Evolutionary conservation across 2,797 vertebrate species (phyloP).

Genomic region (Anguilla marmorata): DNA sequence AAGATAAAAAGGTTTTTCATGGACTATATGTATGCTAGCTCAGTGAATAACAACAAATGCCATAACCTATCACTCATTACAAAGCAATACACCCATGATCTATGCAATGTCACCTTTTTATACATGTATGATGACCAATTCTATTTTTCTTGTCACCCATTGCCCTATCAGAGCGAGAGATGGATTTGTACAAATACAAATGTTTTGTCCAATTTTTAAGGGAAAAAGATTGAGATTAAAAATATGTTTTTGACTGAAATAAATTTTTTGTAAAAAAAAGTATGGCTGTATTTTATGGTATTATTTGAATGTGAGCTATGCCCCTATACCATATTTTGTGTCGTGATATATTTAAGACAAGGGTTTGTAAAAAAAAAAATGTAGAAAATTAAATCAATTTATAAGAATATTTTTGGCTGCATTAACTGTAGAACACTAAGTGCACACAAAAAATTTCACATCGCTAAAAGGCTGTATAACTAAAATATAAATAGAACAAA

Average conservation of each 20-base stretch:
- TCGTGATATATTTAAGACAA: neutral
- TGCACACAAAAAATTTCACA: neutral
- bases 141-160: slow-evolving; percentile 20
- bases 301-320: neutral
- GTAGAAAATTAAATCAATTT: neutral
- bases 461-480: neutral
- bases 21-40: neutral
- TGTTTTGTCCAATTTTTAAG: slow-evolving; percentile 32
- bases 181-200: slow-evolving; percentile 20
- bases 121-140: neutral
- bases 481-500: neutral
- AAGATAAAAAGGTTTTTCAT: neutral
- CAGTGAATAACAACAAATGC: neutral
- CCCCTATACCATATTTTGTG: neutral
- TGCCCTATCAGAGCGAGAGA: neutral
- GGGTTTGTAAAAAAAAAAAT: neutral
- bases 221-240: slow-evolving; percentile 14
- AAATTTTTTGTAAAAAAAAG: neutral
- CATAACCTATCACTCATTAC: neutral
- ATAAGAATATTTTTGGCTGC: neutral
- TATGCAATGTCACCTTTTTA: slow-evolving; percentile 35
- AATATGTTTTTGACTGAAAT: slow-evolving; percentile 28
- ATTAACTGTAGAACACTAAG: neutral
- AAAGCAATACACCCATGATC: slow-evolving; percentile 32
- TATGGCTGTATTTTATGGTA: neutral